Base-by-base conservation (phyloP, 2,797 vertebrate species). In the Rhinatrema bivittatum region DNA sequence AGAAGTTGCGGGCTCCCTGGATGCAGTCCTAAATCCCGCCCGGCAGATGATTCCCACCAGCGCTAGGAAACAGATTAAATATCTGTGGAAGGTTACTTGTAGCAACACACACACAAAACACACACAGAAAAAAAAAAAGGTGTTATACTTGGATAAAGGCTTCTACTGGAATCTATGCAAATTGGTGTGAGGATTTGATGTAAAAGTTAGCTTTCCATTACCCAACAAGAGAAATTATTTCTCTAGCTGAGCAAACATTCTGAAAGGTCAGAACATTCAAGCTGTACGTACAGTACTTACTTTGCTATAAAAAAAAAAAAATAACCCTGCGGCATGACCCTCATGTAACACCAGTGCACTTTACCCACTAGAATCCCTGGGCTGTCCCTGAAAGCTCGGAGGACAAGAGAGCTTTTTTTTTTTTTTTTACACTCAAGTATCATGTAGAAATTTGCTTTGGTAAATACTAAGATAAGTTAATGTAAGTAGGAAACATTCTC, bases 201-300 rank as follows among this genome's bases (percentile, higher is more conserved):
- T n/a, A n/a, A n/a, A 45, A 42, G 38, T 42, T 25, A 45, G 28
- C 16, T 11, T 48, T 57, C 29, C 38, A 31, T 30, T 37, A 53
- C 42, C 46, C 42, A 56, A 60, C 25, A 29, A 23, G n/a, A 53
- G 51, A 60, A 51, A 51, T 0, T 1, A 36, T 44, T 37, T 44
- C 42, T 48, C 21, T 33, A 50, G 40, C 38, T 34, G 20, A 62
- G 42, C 42, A 62, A 69, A 57, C 32, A 40, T 38, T 20, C 48
- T 46, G 24, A 56, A 57, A 62, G 56, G 48, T 43, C 51, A 57
- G 36, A 44, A 38, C 43, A 59, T 50, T 57, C 68, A 29, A 55
- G 41, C 32, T 49, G 22, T 27, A 17, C 11, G 17, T 18, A 52
- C 32, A 49, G 22, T 27, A 17, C 11, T 17, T 18, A 52, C 28